Base-by-base conservation (phyloP, 1,140 invertebrate species). In the Habropoda laboriosa region DNA sequence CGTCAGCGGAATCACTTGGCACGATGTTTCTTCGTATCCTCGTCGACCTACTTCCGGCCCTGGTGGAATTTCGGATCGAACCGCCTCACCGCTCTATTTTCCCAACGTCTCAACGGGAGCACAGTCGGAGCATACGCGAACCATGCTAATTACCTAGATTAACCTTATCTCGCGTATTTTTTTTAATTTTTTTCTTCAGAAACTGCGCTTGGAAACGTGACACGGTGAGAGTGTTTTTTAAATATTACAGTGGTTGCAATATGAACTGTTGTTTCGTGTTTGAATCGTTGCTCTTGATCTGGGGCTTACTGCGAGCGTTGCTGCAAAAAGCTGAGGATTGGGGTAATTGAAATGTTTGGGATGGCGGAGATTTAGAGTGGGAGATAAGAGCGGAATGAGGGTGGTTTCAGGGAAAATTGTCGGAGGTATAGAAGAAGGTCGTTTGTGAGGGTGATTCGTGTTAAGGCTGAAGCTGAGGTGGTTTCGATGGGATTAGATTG, bases 1-100 rank as follows among this genome's bases (percentile, higher is more conserved):
- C 73, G 76, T 80, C 79, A 77, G 57, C 57, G 57, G 57, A 80
- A 77, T 66, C 73, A 70, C 79, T 80, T 70, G 79, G 79, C 79
- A 70, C 79, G 61, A 63, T 63, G 64, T 70, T 63, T 74, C 79
- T 40, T 74, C 32, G 55, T 58, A 77, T 61, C 77, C 63, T 78
- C 49, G 13, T 66, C 77, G 80, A 78, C 80, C 76, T 73, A 79
- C 76, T 81, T 79, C 80, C 80, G 80, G 57, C 64, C 47, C n/a
- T n/a, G 76, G 55, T 12, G 8, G 79, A 81, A 70, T 77, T 81
- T 72, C 35, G 70, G 79, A 68, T 81, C 57, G n/a, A n/a, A n/a
- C n/a, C n/a, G n/a, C n/a, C n/a, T n/a, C n/a, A n/a, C n/a, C n/a
- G n/a, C n/a, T n/a, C n/a, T n/a, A n/a, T n/a, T n/a, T n/a, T n/a